Evolutionary conservation across 1,140 invertebrate genomes (phyloP), one percentile per base, ranked within the genome.

Genomic region (Polypedilum vanderplanki): DNA sequence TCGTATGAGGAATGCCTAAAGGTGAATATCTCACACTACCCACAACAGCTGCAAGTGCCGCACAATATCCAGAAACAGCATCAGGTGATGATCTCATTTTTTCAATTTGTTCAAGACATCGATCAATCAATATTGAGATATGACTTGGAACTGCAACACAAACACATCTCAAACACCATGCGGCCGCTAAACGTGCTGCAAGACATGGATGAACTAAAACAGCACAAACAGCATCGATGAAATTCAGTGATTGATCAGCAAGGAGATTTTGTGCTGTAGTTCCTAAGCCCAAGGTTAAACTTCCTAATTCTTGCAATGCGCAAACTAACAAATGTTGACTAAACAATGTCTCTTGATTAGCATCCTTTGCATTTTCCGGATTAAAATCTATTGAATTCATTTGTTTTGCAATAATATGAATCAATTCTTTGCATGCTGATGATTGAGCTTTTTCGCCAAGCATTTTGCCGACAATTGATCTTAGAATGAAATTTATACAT

Each of bases 361-460:
- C 92, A 79, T 95, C 93, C 83, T 93, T 93, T 10, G 92, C 92
- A 81, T 95, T 95, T 83, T 95, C 93, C 2, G 93, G 91, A 83
- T 91, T 94, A 77, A 93, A 93, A 83, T 95, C 93, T 77, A 96
- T 95, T 18, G 90, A 92, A 85, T 95, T 97, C 92, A 98, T 97
- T 83, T 98, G 94, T 80, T 96, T 96, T 12, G 93, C 87, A 74
- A 99, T 90, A 75, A 98, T 90, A 76, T 92, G 90, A 77, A 95
- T 91, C 64, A 99, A 91, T 83, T 98, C 96, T 83, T 97, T 97
- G 78, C 94, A 95, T 7, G 97, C 97, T 7, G 92, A 92, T 64
- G 94, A 90, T 85, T 99, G 98, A 73, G 96, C 95, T 79, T 97
- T 97, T 85, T 99, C 98, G 0, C 95, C 92, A 1, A 99, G 86